These are phyloP conservation scores for Halyomorpha halys DNA, from an alignment of 1,140 invertebrate species.

Conservation along the genomic window DNA sequence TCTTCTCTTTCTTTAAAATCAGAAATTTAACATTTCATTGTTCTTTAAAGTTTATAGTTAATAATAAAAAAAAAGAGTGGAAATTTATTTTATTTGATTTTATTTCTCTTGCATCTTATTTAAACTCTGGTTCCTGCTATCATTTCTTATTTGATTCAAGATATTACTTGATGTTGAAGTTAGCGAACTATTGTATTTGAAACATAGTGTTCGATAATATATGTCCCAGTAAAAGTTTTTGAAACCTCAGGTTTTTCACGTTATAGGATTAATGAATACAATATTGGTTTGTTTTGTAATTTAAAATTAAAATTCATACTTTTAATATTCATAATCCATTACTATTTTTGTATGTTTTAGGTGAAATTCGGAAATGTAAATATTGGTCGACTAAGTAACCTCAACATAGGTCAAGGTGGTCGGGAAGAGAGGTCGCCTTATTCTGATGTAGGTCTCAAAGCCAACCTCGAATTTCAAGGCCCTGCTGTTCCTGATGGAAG, in stretches of 20 bases:
- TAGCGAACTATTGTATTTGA: not conserved
- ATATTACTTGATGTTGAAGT: not conserved
- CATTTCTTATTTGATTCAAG: too few relatives aligned
- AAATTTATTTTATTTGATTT: too few relatives aligned
- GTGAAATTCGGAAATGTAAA: conserved; percentile 33
- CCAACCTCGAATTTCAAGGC: conserved; percentile 50
- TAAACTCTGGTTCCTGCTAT: too few relatives aligned
- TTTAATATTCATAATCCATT: not conserved
- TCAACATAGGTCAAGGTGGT: conserved; percentile 31
- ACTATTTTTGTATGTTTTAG: conserved; percentile 20
- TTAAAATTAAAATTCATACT: not conserved
- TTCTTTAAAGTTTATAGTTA: too few relatives aligned
- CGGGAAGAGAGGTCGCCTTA: conserved; percentile 5
- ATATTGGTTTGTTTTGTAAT: not conserved
- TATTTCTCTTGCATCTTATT: too few relatives aligned
- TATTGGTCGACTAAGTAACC: conserved; percentile 31
- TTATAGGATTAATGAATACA: not conserved
- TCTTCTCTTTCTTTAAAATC: too few relatives aligned
- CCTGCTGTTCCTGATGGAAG: conserved; percentile 20
- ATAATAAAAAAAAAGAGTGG: too few relatives aligned
- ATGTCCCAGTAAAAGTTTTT: not conserved
- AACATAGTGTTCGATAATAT: not conserved
- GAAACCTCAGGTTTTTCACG: too few relatives aligned
- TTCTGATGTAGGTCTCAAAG: conserved; percentile 37
- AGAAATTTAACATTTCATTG: too few relatives aligned